A percentile compares a stretch with the other conserved stretches of the same genome.
phyloP scores from a whole-genome alignment of 2,888 invertebrate species.

The Periphyllus acericola region DNA sequence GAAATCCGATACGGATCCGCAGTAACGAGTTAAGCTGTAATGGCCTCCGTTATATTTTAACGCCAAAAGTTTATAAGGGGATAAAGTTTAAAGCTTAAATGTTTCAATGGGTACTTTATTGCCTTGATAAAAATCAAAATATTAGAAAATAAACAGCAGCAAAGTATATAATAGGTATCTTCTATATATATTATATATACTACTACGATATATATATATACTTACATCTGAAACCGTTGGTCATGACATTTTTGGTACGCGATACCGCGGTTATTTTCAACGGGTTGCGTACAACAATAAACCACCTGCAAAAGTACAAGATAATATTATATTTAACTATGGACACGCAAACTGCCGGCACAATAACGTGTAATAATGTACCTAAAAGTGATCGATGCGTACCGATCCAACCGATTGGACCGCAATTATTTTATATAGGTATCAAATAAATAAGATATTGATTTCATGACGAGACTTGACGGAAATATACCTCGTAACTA shows the following conservation, averaged over 20 bases:
- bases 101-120: conserved; percentile 42
- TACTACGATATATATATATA: too few relatives aligned
- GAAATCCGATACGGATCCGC: conserved; percentile 55
- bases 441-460: neutral
- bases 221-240: neutral
- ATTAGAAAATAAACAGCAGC: conserved; percentile 30
- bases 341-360: too few relatives aligned
- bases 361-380: too few relatives aligned
- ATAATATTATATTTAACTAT: neutral
- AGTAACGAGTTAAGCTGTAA: conserved; percentile 48
- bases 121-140: conserved; percentile 49
- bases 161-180: neutral
- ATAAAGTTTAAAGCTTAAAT: conserved; percentile 53
- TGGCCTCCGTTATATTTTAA: conserved; percentile 40
- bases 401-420: neutral
- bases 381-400: too few relatives aligned
- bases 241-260: too few relatives aligned
- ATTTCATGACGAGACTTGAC: neutral
- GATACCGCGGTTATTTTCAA: too few relatives aligned
- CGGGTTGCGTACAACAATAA: too few relatives aligned
- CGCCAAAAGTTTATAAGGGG: conserved; percentile 52
- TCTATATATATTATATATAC: neutral
- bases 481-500: neutral
- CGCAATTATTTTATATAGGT: too few relatives aligned
- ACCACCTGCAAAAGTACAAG: too few relatives aligned